Evolutionary conservation across 2,888 invertebrate genomes (phyloP).

Genomic region (Lobophora halterata): DNA sequence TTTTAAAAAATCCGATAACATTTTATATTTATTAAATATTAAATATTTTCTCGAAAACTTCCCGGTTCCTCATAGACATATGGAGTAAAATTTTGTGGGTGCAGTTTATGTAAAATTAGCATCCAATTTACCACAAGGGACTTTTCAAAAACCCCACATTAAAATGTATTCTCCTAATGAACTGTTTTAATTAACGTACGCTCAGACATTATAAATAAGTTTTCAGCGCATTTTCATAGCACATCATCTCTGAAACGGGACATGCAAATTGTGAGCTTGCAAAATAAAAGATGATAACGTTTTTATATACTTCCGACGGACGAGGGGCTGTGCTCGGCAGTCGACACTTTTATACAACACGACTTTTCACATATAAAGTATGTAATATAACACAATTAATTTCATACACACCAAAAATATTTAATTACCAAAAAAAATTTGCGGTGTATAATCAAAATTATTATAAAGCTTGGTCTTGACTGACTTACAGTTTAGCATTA

Average conservation of each 20-base stretch:
- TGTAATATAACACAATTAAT: neutral
- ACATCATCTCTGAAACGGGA: constrained; percentile 74
- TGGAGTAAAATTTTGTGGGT: too few species aligned
- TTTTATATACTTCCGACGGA: constrained; percentile 70
- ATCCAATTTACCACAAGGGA: constrained; percentile 20
- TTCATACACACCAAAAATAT: too few species aligned
- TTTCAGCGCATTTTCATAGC: constrained; percentile 65
- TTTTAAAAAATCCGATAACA: too few species aligned
- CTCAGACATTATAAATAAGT: constrained; percentile 65
- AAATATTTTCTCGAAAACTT: too few species aligned
- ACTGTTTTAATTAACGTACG: constrained; percentile 57
- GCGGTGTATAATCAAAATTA: too few species aligned
- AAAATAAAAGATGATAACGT: constrained; percentile 76
- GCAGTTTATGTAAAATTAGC: too few species aligned
- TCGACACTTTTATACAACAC: constrained; percentile 40
- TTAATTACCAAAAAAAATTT: too few species aligned
- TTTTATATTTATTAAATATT: too few species aligned
- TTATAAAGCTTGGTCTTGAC: too few species aligned
- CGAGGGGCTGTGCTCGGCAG: constrained; percentile 40
- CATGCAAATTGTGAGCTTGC: constrained; percentile 73
- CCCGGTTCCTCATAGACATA: too few species aligned
- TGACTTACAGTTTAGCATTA: too few species aligned
- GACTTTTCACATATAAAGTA: constrained; percentile 1
- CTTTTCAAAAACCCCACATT: constrained; percentile 26
- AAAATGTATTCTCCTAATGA: constrained; percentile 42